phyloP scores from a whole-genome alignment of 2,797 vertebrate species.

The Phalloptychus januarius region DNA sequence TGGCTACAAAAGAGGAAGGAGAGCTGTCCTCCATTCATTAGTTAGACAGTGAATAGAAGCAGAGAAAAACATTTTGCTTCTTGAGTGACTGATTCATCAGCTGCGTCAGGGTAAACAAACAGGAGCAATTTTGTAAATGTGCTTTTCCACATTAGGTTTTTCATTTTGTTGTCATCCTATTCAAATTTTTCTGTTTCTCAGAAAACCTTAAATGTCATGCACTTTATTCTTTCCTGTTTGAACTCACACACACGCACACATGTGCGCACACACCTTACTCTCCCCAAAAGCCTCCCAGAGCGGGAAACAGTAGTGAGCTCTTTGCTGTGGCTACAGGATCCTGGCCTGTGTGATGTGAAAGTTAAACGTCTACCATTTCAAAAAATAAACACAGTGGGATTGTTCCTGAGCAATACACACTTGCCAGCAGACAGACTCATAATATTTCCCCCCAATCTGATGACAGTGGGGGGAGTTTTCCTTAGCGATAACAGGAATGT shows the following conservation, averaged over 20 bases:
- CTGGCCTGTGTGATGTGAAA: conserved; percentile 75
- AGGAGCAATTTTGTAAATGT: conserved; percentile 51
- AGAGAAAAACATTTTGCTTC: conserved; percentile 17
- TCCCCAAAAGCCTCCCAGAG: conserved; percentile 52
- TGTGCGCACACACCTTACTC: conserved; percentile 21
- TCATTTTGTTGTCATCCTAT: conserved; percentile 70
- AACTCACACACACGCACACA: conserved; percentile 6
- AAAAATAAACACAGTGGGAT: conserved; percentile 80
- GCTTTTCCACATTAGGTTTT: conserved; percentile 57
- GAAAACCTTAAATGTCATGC: conserved; percentile 55
- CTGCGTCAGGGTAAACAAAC: conserved; percentile 70
- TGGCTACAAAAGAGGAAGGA: background rate
- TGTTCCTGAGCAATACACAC: conserved; percentile 75
- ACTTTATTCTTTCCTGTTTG: conserved; percentile 21
- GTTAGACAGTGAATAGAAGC: conserved; percentile 5
- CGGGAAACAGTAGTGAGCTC: conserved; percentile 69
- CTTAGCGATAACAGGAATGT: conserved; percentile 78
- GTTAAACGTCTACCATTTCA: conserved; percentile 76
- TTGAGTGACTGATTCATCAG: conserved; percentile 42
- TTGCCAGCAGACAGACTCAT: conserved; percentile 74
- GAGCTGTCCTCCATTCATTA: background rate
- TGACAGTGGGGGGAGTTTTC: conserved; percentile 79
- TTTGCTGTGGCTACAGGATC: conserved; percentile 58
- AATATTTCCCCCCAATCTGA: conserved; percentile 74
- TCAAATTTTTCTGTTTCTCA: conserved; percentile 46